Evolutionary conservation across 2,888 invertebrate species (phyloP), one percentile per base, ranked within the genome.

Genomic region (Aethes cnicana): DNA sequence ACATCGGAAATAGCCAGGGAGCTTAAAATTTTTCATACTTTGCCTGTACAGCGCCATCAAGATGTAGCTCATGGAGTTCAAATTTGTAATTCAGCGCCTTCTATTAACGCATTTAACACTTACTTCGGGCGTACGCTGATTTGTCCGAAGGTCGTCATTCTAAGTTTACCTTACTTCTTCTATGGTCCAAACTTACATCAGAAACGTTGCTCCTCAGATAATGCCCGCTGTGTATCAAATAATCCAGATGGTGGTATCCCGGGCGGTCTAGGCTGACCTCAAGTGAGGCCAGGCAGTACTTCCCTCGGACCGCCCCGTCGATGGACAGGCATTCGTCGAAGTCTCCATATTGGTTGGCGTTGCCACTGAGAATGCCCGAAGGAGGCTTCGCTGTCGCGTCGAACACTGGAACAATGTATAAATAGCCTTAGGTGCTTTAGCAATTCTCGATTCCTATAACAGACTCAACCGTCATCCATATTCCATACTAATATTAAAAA

Each of bases 371-470:
- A 32, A 94, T 88, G 21, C 94, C 94, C 0, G 94, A 91, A 0
- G 94, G 92, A 4, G 92, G 85, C 74, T 94, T 94, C 1, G 93
- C 94, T 2, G 93, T 92, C n/a, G 94, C 92, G 72, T 94, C 94
- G 68, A 93, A 91, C 93, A 94, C 94, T 94, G 78, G 21, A 86
- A 85, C 63, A 72, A n/a, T n/a, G n/a, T n/a, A 16, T n/a, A 25
- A 25, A 1, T 23, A 7, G n/a, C 4, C n/a, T 4, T 26, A 11
- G 3, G 11, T 3, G 11, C 1, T 26, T 11, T n/a, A n/a, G n/a
- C n/a, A n/a, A n/a, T n/a, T n/a, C n/a, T n/a, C n/a, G n/a, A n/a
- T n/a, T n/a, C n/a, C n/a, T n/a, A n/a, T n/a, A n/a, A n/a, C n/a
- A n/a, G n/a, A n/a, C n/a, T n/a, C n/a, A n/a, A n/a, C n/a, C n/a